Percentiles rank a stretch among this genome's conserved stretches.
Evolutionary conservation across 2,888 invertebrate species (phyloP).

Genomic region (Rhodophaea formosa): DNA sequence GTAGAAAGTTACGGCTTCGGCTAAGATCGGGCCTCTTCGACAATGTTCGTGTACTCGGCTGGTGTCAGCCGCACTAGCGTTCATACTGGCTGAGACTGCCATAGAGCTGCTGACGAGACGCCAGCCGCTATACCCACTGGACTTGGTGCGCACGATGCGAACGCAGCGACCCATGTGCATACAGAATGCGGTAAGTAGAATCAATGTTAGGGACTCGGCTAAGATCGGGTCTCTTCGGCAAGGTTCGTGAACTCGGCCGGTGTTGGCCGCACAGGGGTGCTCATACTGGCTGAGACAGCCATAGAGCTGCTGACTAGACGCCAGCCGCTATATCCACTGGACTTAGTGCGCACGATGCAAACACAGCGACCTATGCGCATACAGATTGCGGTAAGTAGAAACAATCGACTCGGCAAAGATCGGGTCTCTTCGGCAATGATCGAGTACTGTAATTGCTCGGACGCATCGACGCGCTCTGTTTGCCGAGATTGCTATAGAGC

Average conservation of each 20-base stretch:
- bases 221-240: too few relatives aligned
- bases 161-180: conserved; percentile 99
- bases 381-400: conserved; percentile 94
- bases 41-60: too few relatives aligned
- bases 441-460: too few relatives aligned
- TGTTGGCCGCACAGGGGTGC: conserved; percentile 98
- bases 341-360: conserved; percentile 96
- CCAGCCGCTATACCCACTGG: conserved; percentile 97
- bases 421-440: too few relatives aligned
- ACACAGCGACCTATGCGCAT: conserved; percentile 99
- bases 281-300: conserved; percentile 98
- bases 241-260: conserved; percentile 99
- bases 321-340: conserved; percentile 97
- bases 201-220: not conserved
- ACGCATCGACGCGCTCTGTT: too few relatives aligned
- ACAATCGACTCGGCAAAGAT: not conserved
- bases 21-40: too few relatives aligned
- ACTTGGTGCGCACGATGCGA: conserved; percentile 96
- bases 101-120: conserved; percentile 94
- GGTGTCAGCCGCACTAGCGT: conserved; percentile 99
- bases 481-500: conserved; percentile 97
- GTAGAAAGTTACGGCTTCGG: conserved; percentile 43
- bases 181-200: conserved; percentile 94
- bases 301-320: conserved; percentile 94
- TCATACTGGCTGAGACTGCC: conserved; percentile 98